phyloP scores from a whole-genome alignment of 2,797 vertebrate genomes.

The Neosalanx taihuensis region DNA sequence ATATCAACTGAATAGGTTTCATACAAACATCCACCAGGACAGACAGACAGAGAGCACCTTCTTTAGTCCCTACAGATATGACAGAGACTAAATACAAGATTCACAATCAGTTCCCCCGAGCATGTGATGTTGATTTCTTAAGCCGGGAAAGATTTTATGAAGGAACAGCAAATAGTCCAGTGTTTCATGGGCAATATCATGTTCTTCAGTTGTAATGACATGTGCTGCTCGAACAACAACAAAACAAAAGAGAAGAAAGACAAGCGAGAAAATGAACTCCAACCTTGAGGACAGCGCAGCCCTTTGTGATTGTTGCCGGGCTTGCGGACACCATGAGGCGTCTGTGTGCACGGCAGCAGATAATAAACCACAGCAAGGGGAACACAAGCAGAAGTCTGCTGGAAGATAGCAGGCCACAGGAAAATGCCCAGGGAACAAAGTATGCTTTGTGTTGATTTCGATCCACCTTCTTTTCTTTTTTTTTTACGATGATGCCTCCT shows the following conservation, averaged over 20 bases:
- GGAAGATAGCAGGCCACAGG: not conserved
- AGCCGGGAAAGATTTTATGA: not conserved
- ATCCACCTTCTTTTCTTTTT: not conserved
- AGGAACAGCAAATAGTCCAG: not conserved
- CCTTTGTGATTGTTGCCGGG: not conserved
- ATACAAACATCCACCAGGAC: not conserved
- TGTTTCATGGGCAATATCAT: not conserved
- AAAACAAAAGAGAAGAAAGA: not conserved
- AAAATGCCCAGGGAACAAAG: not conserved
- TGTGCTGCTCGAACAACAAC: not conserved
- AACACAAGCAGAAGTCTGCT: not conserved
- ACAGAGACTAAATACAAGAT: not conserved
- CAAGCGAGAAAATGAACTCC: not conserved
- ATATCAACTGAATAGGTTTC: too few species aligned
- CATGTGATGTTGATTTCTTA: slow-evolving; percentile 5
- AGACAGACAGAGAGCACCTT: not conserved
- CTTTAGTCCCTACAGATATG: not conserved
- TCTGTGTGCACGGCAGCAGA: not conserved
- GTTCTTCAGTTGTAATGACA: too few species aligned
- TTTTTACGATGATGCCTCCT: not conserved
- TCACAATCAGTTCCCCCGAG: too few species aligned
- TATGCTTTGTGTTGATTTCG: not conserved
- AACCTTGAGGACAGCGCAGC: not conserved
- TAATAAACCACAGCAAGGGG: not conserved
- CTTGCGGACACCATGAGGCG: not conserved